Evolutionary conservation across 2,888 invertebrate species (phyloP), one percentile per base, ranked within the genome.

Genomic region (Synanthedon tipuliformis): DNA sequence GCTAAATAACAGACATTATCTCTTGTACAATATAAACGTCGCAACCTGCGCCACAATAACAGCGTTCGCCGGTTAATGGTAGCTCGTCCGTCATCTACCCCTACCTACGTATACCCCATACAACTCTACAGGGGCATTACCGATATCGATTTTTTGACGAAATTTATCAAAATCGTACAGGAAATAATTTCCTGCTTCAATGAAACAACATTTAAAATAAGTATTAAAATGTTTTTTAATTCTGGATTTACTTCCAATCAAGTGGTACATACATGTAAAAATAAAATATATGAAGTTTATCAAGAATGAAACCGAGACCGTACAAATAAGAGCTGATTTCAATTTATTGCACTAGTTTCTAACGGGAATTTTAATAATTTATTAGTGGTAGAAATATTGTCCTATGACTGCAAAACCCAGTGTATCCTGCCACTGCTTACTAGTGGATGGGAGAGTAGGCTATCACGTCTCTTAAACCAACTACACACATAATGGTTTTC

Each of bases 1-100:
- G 71, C 68, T 78, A 80, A 81, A 80, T 81, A 78, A 74, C 75
- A 58, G 69, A 71, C 70, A 78, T 80, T 81, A 81, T 81, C 77
- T 74, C 63, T 62, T 70, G 69, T 65, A 80, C 74, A 80, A 80
- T 81, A 78, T 76, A 74, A 78, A 71, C 75, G 76, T 73, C 72
- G 71, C 73, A 69, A 73, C 65, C 68, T 70, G 68, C 63, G 66
- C 59, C 73, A 77, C 74, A 81, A 81, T 81, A 80, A 78, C 71
- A 63, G 59, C 66, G 71, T 64, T 69, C 66, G 60, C 59, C 66
- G 64, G 69, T 64, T 78, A 79, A 81, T 78, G 75, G 71, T 60
- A 56, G 64, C 65, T 74, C 75, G 77, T 81, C 74, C 69, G 68
- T 81, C 80, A 79, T 75, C 73, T 55, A 58, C 55, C 54, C 58